Percentiles rank a stretch among this genome's conserved stretches.
phyloP scores from a whole-genome alignment of 2,888 invertebrate species.

The Colostygia pectinataria region DNA sequence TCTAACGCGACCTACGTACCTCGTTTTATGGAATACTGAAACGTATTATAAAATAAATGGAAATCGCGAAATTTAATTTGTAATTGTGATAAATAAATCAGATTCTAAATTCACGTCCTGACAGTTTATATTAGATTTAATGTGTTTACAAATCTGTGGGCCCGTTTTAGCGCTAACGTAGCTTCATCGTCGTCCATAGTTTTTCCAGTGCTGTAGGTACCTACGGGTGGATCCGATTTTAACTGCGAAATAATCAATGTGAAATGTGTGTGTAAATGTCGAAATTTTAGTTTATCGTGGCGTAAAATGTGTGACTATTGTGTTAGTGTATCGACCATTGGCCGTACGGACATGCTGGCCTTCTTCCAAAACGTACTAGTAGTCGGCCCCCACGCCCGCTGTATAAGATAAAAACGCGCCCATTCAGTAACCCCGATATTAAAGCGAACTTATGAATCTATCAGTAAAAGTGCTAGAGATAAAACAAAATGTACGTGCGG shows the following conservation, averaged over 20 bases:
- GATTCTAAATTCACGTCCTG: slow-evolving; percentile 20
- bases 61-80: slow-evolving; percentile 53
- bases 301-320: too few species aligned
- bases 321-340: slow-evolving; percentile 56
- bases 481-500: slow-evolving; percentile 54
- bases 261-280: slow-evolving; percentile 20
- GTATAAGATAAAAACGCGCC: slow-evolving; percentile 50
- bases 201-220: slow-evolving; percentile 52
- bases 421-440: slow-evolving; percentile 35
- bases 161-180: slow-evolving; percentile 14
- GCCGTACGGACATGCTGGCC: slow-evolving; percentile 48
- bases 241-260: slow-evolving; percentile 26
- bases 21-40: slow-evolving; percentile 66
- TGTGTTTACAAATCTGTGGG: slow-evolving; percentile 1
- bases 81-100: slow-evolving; percentile 34
- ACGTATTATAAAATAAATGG: slow-evolving; percentile 69
- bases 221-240: slow-evolving; percentile 42
- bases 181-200: slow-evolving; percentile 51
- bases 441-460: slow-evolving; percentile 57
- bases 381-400: slow-evolving; percentile 41
- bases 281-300: too few species aligned
- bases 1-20: slow-evolving; percentile 61
- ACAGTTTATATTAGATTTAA: slow-evolving; percentile 16
- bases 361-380: slow-evolving; percentile 43
- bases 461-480: slow-evolving; percentile 41